Evolutionary conservation across 1,140 invertebrate genomes (phyloP), one percentile per base, ranked within the genome.

Genomic region (Rhynchophorus ferrugineus): DNA sequence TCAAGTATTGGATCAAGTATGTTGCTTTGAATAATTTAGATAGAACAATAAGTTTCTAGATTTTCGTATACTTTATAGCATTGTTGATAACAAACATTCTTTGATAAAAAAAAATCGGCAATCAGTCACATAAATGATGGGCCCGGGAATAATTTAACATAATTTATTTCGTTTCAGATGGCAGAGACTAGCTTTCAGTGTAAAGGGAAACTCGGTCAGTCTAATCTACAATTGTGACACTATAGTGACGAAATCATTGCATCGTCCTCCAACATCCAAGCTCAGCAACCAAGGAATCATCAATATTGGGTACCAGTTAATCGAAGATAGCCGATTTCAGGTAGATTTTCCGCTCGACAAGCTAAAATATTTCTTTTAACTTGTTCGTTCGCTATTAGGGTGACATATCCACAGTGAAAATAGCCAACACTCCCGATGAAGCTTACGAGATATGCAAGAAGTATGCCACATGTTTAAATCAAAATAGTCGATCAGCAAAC

Each of bases 181-280:
- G 87, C 85, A 89, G 71, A 75, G 85, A 37, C 54, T 90, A 33
- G 85, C 80, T 2, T 67, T 90, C 21, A 87, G 84, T 56, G 71
- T 91, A 13, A 89, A 90, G 70, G 87, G 86, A 0, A 77, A 87
- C 61, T 79, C 83, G 0, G 80, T 80, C 2, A 88, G 84, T 0
- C 61, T 89, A 21, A 76, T 88, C 36, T 69, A 81, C 24, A 85
- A 90, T 67, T 89, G 87, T 58, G 67, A 79, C 8, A 67, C 69
- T 24, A 75, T 73, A 24, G 71, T 79, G 37, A 87, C 82, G 0
- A 69, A 73, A 49, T 64, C 73, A 2, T 66, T 89, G 1, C 66
- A 73, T 17, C 73, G 86, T 37, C 68, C 73, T 22, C 61, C 69
- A 0, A 73, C 72, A 0, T 78, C 80, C 9, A 72, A 69, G 1